Evolutionary conservation across 2,888 invertebrate genomes (phyloP), one percentile per base, ranked within the genome.

Genomic region (Ochropleura leucogaster): DNA sequence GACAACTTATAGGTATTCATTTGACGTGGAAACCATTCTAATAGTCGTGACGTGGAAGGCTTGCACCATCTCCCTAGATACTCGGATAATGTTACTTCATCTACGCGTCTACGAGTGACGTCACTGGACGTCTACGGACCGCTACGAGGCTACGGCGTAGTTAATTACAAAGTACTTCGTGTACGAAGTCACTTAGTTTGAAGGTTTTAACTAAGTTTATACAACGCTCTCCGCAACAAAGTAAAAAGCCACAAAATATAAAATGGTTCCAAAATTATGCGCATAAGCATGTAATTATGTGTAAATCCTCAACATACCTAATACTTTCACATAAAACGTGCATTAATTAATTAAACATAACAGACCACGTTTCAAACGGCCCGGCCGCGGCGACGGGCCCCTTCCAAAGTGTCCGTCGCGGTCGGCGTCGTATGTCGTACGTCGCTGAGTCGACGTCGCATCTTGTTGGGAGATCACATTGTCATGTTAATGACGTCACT

Each of bases 381-480:
- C n/a, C n/a, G n/a, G n/a, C n/a, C n/a, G n/a, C 30, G 30, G 30
- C 30, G 42, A 7, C 44, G n/a, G 40, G 47, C 44, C 83, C 83
- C 68, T 74, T 65, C 57, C n/a, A 44, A 73, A n/a, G 64, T 63
- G 72, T n/a, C 57, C 65, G 66, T 30, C n/a, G n/a, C n/a, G n/a
- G n/a, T n/a, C n/a, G n/a, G n/a, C n/a, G n/a, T n/a, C n/a, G n/a
- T n/a, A n/a, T n/a, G n/a, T n/a, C 30, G 30, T 30, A 30, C 30
- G 30, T 30, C 30, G 30, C 30, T 30, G 30, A 30, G 65, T 60
- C 59, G 83, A 85, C 68, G 81, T 79, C 60, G 53, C 66, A 80
- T 78, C 81, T 64, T 46, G 79, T 80, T 72, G 76, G 63, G 80
- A 77, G 81, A 76, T 51, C 73, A 57, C 51, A 77, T 81, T 86